Percentiles rank a stretch among this genome's conserved stretches.
Evolutionary conservation across 92 coral and sea anemone species (phyloP).

Genomic region (Actinostola sp.): DNA sequence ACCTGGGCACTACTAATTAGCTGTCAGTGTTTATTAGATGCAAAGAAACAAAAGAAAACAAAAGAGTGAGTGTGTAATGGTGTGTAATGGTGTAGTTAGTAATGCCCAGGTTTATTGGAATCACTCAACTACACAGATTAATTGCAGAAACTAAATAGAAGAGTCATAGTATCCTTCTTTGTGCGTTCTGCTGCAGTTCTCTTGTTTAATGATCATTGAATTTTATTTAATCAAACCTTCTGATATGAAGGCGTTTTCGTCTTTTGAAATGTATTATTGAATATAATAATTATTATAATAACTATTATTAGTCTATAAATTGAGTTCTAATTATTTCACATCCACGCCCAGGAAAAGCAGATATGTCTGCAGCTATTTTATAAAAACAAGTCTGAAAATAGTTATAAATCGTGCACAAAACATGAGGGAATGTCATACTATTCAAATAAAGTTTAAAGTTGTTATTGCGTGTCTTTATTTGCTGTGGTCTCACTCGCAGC

Average conservation of each 20-base stretch:
- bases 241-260: conserved; percentile 6
- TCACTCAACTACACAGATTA: too few species aligned
- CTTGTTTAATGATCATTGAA: conserved; percentile 5
- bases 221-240: conserved; percentile 26
- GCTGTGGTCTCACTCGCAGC: background rate
- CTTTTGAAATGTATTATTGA: conserved; percentile 25
- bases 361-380: conserved; percentile 34
- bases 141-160: conserved; percentile 5
- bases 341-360: conserved; percentile 24
- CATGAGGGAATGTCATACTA: conserved; percentile 4
- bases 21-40: too few species aligned
- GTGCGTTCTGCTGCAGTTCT: background rate
- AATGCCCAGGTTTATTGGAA: background rate
- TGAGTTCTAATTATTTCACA: conserved; percentile 17
- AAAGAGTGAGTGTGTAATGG: too few species aligned
- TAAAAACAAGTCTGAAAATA: conserved; percentile 21
- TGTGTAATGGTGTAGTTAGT: background rate
- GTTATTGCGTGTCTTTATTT: background rate
- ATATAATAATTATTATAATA: conserved; percentile 7
- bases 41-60: too few species aligned
- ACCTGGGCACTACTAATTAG: too few species aligned
- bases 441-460: conserved; percentile 8
- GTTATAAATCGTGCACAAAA: conserved; percentile 26
- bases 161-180: background rate
- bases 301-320: conserved; percentile 12